Conservation (phyloP, 2,797 vertebrate species). For the Cephalopachus bancanus region DNA sequence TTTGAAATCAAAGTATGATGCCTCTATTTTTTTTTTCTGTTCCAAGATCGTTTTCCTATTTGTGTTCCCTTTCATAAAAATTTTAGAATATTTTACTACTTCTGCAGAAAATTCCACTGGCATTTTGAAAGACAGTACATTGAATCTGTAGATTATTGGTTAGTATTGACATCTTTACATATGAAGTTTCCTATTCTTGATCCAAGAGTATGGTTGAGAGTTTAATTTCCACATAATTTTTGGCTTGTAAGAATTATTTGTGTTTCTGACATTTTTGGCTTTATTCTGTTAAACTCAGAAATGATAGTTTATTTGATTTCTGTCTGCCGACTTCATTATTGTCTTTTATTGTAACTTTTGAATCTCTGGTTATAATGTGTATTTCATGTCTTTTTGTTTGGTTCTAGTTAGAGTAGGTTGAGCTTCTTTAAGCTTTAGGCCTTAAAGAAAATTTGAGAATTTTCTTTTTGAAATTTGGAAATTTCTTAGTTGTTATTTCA, state of each 20-base stretch:
- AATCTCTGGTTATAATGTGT: neutral
- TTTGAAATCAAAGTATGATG: neutral
- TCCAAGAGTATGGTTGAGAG: neutral
- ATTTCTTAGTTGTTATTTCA: neutral
- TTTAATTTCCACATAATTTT: neutral
- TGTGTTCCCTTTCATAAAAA: neutral
- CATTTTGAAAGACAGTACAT: neutral
- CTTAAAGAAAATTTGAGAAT: neutral
- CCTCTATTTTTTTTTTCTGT: neutral
- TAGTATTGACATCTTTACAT: neutral
- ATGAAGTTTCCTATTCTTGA: neutral
- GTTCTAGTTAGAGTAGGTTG: neutral
- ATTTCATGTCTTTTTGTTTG: neutral
- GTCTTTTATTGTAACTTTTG: neutral
- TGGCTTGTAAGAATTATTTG: neutral
- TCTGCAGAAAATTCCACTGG: neutral
- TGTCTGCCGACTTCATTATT: neutral
- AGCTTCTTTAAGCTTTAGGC: neutral
- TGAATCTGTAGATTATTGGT: neutral
- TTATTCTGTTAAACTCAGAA: neutral
- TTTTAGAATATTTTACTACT: neutral
- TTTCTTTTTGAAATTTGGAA: neutral
- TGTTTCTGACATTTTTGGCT: neutral
- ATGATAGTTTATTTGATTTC: neutral
- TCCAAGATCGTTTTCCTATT: neutral